Percentiles rank a stretch among this genome's conserved stretches.
Conservation (phyloP, 2,888 invertebrate species). For the Drymonia ruficornis region DNA sequence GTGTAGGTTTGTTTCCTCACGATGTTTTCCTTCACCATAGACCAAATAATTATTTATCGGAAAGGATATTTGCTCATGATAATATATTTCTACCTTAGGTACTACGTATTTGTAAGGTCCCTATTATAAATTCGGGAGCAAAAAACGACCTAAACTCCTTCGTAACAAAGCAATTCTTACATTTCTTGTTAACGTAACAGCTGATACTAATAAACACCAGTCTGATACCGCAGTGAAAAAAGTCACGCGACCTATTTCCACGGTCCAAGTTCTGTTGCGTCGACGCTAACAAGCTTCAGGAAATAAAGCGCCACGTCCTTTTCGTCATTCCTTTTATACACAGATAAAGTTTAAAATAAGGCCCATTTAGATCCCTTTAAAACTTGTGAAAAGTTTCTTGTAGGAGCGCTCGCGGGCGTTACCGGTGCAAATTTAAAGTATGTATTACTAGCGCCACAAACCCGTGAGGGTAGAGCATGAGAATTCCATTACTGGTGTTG, state of each 20-base stretch:
- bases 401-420: conserved; percentile 67
- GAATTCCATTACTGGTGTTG: conserved; percentile 79
- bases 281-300: conserved; percentile 23
- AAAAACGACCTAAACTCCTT: neutral
- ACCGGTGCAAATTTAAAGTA: conserved; percentile 82
- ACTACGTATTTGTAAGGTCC: too few relatives aligned
- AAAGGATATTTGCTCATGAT: too few relatives aligned
- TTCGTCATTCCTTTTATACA: conserved; percentile 37
- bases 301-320: conserved; percentile 25
- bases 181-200: neutral
- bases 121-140: neutral
- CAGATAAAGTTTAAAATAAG: conserved; percentile 61
- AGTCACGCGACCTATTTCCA: conserved; percentile 16
- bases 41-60: too few relatives aligned
- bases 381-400: conserved; percentile 70
- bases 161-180: neutral
- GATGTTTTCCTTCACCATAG: too few relatives aligned
- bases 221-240: conserved; percentile 6
- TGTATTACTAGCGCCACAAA: conserved; percentile 76
- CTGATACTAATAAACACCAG: neutral
- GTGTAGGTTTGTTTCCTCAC: too few relatives aligned
- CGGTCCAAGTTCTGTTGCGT: conserved; percentile 13
- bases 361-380: conserved; percentile 70
- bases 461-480: conserved; percentile 76
- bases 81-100: too few relatives aligned